Percentiles rank a stretch among this genome's conserved stretches.
phyloP scores from a whole-genome alignment of 2,113 vertebrate species.

The Excalfactoria chinensis region DNA sequence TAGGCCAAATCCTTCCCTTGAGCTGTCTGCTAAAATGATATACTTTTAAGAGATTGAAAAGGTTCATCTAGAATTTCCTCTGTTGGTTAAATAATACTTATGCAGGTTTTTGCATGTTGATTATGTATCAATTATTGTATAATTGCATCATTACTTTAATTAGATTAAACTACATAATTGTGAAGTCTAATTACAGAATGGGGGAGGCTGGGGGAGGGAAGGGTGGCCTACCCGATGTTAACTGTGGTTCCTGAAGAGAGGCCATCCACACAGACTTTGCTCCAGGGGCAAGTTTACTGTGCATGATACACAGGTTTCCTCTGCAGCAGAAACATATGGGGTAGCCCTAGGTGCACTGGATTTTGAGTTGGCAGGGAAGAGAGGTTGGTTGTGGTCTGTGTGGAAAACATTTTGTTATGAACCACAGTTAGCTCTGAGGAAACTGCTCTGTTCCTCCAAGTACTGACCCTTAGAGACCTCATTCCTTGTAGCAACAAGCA shows the following conservation, averaged over 20 bases:
- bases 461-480: not conserved
- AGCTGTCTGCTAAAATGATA: not conserved
- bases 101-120: conserved; percentile 74
- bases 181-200: conserved; percentile 76
- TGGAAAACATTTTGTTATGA: not conserved
- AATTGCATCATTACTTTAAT: conserved; percentile 82
- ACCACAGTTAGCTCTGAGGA: not conserved
- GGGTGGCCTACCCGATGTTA: conserved; percentile 1
- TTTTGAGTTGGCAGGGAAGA: not conserved
- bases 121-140: conserved; percentile 82
- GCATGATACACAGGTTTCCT: not conserved
- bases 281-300: not conserved
- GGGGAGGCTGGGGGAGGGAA: not conserved
- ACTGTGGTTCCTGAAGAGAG: not conserved
- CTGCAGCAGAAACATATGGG: not conserved
- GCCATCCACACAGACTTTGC: not conserved
- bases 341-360: not conserved
- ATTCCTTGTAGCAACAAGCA: not conserved
- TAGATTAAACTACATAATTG: conserved; percentile 81
- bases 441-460: not conserved
- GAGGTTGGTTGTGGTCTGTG: accelerated
- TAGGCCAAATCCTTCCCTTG: conserved; percentile 17
- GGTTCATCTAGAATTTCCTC: conserved; percentile 56
- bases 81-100: conserved; percentile 78
- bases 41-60: conserved; percentile 39